Conservation (phyloP, 2,113 vertebrate genomes). For the Campylomormyrus numenius region DNA sequence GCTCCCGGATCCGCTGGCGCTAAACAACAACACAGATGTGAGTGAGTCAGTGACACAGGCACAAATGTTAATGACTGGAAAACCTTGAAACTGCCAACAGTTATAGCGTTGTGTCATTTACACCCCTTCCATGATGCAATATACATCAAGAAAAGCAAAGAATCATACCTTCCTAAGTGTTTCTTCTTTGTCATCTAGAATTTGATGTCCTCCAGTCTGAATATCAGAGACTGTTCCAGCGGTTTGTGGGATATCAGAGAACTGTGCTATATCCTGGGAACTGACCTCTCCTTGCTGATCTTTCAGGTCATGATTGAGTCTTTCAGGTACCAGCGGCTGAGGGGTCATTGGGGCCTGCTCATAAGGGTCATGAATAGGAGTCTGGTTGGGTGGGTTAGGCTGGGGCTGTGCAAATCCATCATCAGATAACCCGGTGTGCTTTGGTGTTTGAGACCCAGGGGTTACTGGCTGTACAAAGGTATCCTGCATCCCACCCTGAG, state of each 20-base stretch:
- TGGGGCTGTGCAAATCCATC: constrained; percentile 62
- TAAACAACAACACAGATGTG: constrained; percentile 38
- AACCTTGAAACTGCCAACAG: not conserved
- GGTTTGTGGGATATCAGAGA: constrained; percentile 54
- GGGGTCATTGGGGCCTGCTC: constrained; percentile 72
- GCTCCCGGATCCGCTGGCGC: constrained; percentile 87
- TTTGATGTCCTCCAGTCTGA: constrained; percentile 64
- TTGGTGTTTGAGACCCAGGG: constrained; percentile 61
- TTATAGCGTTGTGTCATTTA: not conserved
- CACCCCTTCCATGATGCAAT: not conserved
- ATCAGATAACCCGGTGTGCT: constrained; percentile 63
- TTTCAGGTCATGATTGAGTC: constrained; percentile 46
- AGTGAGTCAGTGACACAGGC: not conserved
- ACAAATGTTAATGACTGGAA: not conserved
- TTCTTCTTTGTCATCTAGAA: constrained; percentile 77
- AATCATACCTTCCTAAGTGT: constrained; percentile 78
- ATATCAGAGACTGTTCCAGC: constrained; percentile 54
- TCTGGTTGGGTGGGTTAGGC: constrained; percentile 35
- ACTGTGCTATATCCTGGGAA: constrained; percentile 34
- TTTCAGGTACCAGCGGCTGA: constrained; percentile 52
- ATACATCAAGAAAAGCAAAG: not conserved
- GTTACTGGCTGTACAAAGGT: constrained; percentile 62
- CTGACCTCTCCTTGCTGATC: constrained; percentile 55
- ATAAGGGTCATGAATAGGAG: constrained; percentile 63
- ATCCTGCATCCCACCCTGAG: constrained; percentile 64